Conservation (phyloP, 2,113 vertebrate species). For the Sisor rabdophorus region DNA sequence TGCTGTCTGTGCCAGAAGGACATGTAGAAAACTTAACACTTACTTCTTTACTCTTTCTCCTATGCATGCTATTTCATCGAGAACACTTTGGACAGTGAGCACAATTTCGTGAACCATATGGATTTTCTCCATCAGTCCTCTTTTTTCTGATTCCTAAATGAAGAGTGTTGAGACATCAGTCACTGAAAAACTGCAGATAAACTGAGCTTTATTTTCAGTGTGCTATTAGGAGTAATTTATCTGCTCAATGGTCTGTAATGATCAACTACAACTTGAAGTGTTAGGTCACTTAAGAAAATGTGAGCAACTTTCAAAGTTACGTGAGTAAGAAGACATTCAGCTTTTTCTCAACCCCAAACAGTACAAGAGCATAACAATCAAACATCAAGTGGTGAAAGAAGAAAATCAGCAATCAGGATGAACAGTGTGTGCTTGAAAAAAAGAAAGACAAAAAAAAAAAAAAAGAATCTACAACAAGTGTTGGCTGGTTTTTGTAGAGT, state of each 20-base stretch:
- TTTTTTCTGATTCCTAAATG: slow-evolving; percentile 85
- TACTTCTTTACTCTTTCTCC: slow-evolving; percentile 97
- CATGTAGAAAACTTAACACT: slow-evolving; percentile 52
- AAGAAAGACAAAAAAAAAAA: slow-evolving; percentile 47
- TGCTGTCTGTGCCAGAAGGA: not conserved
- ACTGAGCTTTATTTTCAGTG: slow-evolving; percentile 61
- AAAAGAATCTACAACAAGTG: slow-evolving; percentile 52
- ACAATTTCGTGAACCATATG: slow-evolving; percentile 96
- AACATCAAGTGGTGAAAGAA: slow-evolving; percentile 64
- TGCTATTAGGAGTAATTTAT: slow-evolving; percentile 68
- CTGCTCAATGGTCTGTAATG: slow-evolving; percentile 70
- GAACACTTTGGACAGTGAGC: slow-evolving; percentile 81
- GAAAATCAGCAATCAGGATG: slow-evolving; percentile 66
- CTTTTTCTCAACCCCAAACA: slow-evolving; percentile 64
- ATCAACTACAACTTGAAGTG: slow-evolving; percentile 61
- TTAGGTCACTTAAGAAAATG: slow-evolving; percentile 62
- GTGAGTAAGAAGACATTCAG: slow-evolving; percentile 60
- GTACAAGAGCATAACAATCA: slow-evolving; percentile 68
- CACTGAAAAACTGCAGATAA: slow-evolving; percentile 60
- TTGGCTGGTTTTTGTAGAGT: slow-evolving; percentile 53
- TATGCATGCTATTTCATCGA: slow-evolving; percentile 86
- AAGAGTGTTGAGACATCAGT: slow-evolving; percentile 63
- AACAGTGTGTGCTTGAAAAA: slow-evolving; percentile 40
- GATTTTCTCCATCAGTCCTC: slow-evolving; percentile 90
- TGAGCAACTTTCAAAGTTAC: slow-evolving; percentile 57